Evolutionary conservation across 2,888 invertebrate species (phyloP).

Genomic region (Cheilosia urbana): DNA sequence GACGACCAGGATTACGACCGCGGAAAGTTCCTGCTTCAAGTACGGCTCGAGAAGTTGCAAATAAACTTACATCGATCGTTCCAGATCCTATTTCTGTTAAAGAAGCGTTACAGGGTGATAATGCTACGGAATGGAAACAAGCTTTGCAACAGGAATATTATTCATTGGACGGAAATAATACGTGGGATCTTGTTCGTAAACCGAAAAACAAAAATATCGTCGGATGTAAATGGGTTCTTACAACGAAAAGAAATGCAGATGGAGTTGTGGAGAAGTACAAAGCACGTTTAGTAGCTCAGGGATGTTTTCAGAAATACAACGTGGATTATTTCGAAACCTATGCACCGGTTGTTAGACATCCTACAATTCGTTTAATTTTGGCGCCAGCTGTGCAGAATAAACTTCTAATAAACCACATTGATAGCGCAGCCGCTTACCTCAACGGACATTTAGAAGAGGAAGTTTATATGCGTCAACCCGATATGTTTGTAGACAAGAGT

Average conservation of each 20-base stretch:
- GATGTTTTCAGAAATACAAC: slow-evolving; percentile 76
- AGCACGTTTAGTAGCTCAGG: slow-evolving; percentile 77
- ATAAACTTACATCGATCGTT: slow-evolving; percentile 12
- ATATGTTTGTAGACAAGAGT: slow-evolving; percentile 43
- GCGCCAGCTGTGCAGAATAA: slow-evolving; percentile 35
- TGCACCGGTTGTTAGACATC: slow-evolving; percentile 75
- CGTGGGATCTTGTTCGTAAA: slow-evolving; percentile 76
- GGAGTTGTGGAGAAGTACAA: slow-evolving; percentile 76
- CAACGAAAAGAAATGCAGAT: slow-evolving; percentile 58
- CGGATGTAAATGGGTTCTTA: slow-evolving; percentile 73
- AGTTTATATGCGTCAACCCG: slow-evolving; percentile 62
- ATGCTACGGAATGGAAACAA: slow-evolving; percentile 54
- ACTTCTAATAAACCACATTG: slow-evolving; percentile 14
- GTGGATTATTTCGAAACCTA: slow-evolving; percentile 77
- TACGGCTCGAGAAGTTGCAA: slow-evolving; percentile 26
- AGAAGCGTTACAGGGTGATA: slow-evolving; percentile 46
- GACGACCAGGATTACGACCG: slow-evolving; percentile 26
- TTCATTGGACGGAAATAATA: slow-evolving; percentile 75
- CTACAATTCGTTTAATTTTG: slow-evolving; percentile 73
- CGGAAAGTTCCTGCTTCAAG: slow-evolving; percentile 39
- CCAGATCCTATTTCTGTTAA: slow-evolving; percentile 44
- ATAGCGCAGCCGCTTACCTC: slow-evolving; percentile 49
- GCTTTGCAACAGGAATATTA: slow-evolving; percentile 76
- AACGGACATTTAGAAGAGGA: slow-evolving; percentile 67
- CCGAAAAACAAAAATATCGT: slow-evolving; percentile 71